Evolutionary conservation across 2,797 vertebrate species (phyloP), one percentile per base, ranked within the genome.

Genomic region (Hafferia zeledoni): DNA sequence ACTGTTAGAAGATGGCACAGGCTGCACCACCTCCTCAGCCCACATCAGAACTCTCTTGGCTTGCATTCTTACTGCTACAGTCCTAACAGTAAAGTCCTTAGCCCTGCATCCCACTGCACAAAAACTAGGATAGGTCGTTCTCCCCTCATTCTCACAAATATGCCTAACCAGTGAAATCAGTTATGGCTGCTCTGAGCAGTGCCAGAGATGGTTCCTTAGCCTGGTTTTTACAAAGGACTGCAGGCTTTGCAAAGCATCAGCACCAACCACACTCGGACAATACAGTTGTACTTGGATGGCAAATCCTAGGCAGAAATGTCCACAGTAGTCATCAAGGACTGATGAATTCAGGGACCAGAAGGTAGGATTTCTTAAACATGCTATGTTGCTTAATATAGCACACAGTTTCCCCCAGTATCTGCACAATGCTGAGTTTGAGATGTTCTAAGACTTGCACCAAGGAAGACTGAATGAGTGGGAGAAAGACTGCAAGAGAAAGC

Each of bases 371-470:
- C 91, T 95, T 79, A 86, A 93, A 86, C 53, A 81, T 94, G 82
- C 70, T 23, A 69, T 44, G 70, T 88, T 72, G 49, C 94, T 91
- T 92, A 94, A 95, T 94, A 90, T 94, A 96, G 94, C 72, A 53
- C 76, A 80, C 44, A 75, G 47, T 72, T 79, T 93, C 91, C n/a
- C n/a, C 39, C 70, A 67, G 91, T 88, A 89, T 82, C 92, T 88
- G 94, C 80, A 90, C 77, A 96, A 92, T 13, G 23, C 61, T 30
- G 87, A 92, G 87, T n/a, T 96, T 89, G 72, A 94, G 87, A 91
- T 60, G 65, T 93, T 95, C 72, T 39, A 79, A 83, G 85, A 90
- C 81, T 78, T 90, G 55, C 83, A 59, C 70, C 1, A 3, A 91
- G 46, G 53, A 94, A 83, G 76, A 82, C 47, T 49, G 33, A 64